phyloP scores from a whole-genome alignment of 2,113 vertebrate species.

The Zapornia atra region DNA sequence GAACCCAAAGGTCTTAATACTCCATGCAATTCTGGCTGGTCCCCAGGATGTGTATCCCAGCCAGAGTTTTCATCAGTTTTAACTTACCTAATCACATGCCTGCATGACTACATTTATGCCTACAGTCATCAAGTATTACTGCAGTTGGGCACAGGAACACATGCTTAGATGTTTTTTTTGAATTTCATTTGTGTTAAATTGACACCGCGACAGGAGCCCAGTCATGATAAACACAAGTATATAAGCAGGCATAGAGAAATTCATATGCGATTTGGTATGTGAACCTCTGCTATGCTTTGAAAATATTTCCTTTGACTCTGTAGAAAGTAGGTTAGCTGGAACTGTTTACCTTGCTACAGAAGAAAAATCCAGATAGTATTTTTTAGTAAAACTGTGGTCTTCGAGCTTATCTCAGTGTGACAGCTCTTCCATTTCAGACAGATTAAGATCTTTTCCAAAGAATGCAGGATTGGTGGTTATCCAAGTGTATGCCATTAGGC shows the following conservation, averaged over 20 bases:
- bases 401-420: slow-evolving; percentile 42
- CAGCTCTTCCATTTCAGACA: slow-evolving; percentile 48
- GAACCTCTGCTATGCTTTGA: slow-evolving; percentile 9
- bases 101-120: neutral
- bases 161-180: neutral
- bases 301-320: slow-evolving; percentile 30
- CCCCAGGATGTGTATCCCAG: neutral
- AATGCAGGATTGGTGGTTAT: slow-evolving; percentile 9
- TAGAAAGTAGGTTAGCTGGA: slow-evolving; percentile 35
- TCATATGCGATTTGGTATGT: neutral
- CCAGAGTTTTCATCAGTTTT: neutral
- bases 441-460: slow-evolving; percentile 45
- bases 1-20: neutral
- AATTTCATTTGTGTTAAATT: neutral
- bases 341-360: slow-evolving; percentile 40
- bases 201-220: neutral
- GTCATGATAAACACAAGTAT: neutral
- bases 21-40: neutral
- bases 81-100: neutral
- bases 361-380: slow-evolving; percentile 29
- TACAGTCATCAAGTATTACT: neutral
- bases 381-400: slow-evolving; percentile 37
- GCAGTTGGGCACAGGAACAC: neutral
- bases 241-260: neutral
- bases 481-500: slow-evolving; percentile 51